These are phyloP conservation scores for Andricus quercusramuli DNA, from an alignment of 2,888 invertebrate species.

Conservation along the genomic window DNA sequence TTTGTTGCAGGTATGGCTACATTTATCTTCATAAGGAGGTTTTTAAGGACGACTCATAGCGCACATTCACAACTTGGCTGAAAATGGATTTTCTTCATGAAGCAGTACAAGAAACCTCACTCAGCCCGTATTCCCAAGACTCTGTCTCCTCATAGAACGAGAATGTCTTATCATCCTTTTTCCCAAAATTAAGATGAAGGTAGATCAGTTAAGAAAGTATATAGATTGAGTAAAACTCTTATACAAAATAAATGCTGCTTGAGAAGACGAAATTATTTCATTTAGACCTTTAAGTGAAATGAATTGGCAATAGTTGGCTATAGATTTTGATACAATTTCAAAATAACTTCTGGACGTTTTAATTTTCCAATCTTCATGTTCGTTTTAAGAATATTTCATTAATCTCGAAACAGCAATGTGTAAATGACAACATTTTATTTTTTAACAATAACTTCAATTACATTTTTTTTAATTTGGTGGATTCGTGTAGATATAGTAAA, in stretches of 20 bases:
- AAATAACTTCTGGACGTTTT: no score
- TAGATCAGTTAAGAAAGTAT: background rate
- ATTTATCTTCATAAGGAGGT: constrained; percentile 6
- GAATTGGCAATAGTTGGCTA: background rate
- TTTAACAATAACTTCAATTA: no score
- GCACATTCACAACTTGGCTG: background rate
- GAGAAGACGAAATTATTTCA: background rate
- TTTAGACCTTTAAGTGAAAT: background rate
- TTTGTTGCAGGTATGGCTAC: constrained; percentile 21
- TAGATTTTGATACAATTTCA: background rate
- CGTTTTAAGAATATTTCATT: no score
- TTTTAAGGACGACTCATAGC: background rate
- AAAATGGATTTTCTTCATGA: constrained; percentile 17
- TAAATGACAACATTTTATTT: no score
- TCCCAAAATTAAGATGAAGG: background rate
- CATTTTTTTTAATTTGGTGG: no score
- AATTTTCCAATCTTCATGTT: no score
- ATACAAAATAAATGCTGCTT: background rate
- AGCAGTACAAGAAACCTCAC: constrained; percentile 6
- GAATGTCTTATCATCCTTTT: background rate
- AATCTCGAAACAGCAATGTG: no score
- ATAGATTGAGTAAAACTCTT: background rate
- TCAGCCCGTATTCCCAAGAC: background rate
- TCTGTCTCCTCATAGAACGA: background rate
- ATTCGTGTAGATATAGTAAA: no score